phyloP scores from a whole-genome alignment of 2,113 vertebrate genomes.

The Corynorhinus townsendii region DNA sequence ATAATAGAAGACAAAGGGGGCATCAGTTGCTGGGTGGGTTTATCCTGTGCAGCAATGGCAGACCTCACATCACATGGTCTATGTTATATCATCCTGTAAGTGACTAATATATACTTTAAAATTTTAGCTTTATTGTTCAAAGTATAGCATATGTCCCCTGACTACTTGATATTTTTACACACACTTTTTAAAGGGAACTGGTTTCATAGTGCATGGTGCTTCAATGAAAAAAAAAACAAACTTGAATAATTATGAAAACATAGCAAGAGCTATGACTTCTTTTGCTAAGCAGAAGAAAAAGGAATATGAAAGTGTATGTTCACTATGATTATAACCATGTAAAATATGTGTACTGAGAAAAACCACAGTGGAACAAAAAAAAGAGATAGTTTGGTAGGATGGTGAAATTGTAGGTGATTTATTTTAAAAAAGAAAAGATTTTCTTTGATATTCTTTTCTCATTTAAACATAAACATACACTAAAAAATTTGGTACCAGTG shows the following conservation, averaged over 20 bases:
- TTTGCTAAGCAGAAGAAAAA: not conserved
- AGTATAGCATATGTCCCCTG: too few species aligned
- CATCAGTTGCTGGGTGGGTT: not conserved
- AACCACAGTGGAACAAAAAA: not conserved
- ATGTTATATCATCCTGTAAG: not conserved
- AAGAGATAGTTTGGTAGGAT: not conserved
- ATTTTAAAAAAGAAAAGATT: not conserved
- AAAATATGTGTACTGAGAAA: constrained; percentile 17
- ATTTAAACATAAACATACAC: not conserved
- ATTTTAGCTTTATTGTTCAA: too few species aligned
- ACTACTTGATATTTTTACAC: not conserved
- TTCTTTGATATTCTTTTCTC: not conserved
- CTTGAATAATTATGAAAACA: not conserved
- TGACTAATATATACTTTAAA: not conserved
- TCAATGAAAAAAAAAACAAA: not conserved
- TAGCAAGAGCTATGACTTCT: not conserved
- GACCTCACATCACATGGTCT: not conserved
- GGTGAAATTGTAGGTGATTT: not conserved
- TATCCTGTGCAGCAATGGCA: too few species aligned
- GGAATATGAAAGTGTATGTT: not conserved
- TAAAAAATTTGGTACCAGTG: not conserved
- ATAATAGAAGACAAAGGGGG: not conserved
- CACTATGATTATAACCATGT: not conserved
- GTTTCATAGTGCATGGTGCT: not conserved
- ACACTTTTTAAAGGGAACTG: not conserved